A percentile compares a stretch with the other conserved stretches of the same genome.
These are phyloP conservation scores for Branchipolynoe longqiensis DNA, from an alignment of 2,888 invertebrate genomes.

Conservation along the genomic window DNA sequence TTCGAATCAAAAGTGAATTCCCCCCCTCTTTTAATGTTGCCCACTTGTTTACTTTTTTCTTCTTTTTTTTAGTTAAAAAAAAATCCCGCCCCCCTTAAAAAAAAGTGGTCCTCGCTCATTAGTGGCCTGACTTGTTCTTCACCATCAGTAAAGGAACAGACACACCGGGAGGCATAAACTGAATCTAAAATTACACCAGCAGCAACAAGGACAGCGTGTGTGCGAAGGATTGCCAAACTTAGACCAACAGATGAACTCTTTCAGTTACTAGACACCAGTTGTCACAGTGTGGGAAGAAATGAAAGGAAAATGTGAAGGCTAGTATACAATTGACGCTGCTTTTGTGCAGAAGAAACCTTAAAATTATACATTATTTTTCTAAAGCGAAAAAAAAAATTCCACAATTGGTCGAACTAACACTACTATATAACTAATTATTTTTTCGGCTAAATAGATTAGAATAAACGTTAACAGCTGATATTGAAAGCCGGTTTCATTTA, in stretches of 20 bases:
- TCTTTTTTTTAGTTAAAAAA: too few relatives aligned
- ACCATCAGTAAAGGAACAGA: too few relatives aligned
- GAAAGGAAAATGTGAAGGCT: slow-evolving; percentile 37
- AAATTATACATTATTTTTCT: not conserved
- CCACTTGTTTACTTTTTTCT: too few relatives aligned
- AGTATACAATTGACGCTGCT: slow-evolving; percentile 47
- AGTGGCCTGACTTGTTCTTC: too few relatives aligned
- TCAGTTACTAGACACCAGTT: not conserved
- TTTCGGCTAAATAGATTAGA: slow-evolving; percentile 29
- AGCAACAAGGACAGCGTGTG: too few relatives aligned
- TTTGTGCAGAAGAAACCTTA: not conserved
- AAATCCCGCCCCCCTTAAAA: too few relatives aligned
- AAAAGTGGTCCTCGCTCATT: too few relatives aligned
- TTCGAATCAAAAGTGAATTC: too few relatives aligned
- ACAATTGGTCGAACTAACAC: slow-evolving; percentile 8
- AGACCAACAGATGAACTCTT: slow-evolving; percentile 1
- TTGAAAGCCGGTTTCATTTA: slow-evolving; percentile 23
- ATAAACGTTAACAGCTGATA: slow-evolving; percentile 28
- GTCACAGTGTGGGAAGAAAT: slow-evolving; percentile 10
- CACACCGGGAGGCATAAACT: too few relatives aligned
- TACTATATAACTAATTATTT: slow-evolving; percentile 13
- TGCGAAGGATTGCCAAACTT: too few relatives aligned
- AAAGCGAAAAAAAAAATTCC: not conserved
- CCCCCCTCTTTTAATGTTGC: too few relatives aligned
- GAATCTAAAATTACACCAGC: too few relatives aligned